phyloP scores from a whole-genome alignment of 2,888 invertebrate species.

The Hecatera dysodea region DNA sequence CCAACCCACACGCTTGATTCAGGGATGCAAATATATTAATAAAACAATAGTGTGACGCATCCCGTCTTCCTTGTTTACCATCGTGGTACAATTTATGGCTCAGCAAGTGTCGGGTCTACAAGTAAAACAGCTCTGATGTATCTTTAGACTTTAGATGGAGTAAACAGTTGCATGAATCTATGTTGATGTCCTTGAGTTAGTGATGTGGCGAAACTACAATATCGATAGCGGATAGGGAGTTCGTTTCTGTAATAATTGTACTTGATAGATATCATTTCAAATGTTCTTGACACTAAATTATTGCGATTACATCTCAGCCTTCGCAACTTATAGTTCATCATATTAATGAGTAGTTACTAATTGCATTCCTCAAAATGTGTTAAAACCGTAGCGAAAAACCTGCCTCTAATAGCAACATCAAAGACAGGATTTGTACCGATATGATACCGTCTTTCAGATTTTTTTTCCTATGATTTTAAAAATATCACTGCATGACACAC shows the following conservation, averaged over 20 bases:
- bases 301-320: too few species aligned
- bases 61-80: constrained; percentile 76
- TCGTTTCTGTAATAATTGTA: too few species aligned
- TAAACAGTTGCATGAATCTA: constrained; percentile 59
- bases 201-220: constrained; percentile 16
- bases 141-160: constrained; percentile 55
- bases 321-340: too few species aligned
- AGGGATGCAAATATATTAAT: constrained; percentile 71
- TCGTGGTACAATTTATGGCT: constrained; percentile 74
- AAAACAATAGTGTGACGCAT: constrained; percentile 80
- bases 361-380: too few species aligned
- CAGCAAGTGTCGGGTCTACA: constrained; percentile 68
- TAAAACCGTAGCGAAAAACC: too few species aligned
- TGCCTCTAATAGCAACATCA: too few species aligned
- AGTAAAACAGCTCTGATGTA: constrained; percentile 52
- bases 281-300: too few species aligned
- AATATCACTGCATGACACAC: too few species aligned
- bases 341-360: too few species aligned
- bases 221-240: background rate
- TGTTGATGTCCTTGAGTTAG: constrained; percentile 55
- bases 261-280: too few species aligned
- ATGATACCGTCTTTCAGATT: too few species aligned
- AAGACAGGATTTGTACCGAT: background rate
- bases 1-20: constrained; percentile 64
- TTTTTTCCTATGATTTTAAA: too few species aligned